phyloP scores from a whole-genome alignment of 2,797 vertebrate genomes.

The Masticophis lateralis region DNA sequence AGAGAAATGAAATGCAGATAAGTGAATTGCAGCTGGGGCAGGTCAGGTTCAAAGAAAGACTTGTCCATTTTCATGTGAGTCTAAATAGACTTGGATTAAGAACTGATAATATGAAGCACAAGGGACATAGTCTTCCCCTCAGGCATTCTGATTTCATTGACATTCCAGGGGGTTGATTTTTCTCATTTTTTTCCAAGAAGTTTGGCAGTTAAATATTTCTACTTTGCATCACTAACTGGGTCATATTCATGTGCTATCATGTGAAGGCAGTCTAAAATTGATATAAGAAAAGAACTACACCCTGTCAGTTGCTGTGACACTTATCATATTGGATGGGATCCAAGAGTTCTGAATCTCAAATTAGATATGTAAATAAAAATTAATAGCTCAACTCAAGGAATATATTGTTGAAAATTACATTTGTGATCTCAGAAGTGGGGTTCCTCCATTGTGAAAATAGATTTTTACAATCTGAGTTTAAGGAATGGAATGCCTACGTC shows the following conservation, averaged over 20 bases:
- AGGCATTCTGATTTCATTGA: conserved; percentile 41
- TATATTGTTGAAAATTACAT: background rate
- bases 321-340: background rate
- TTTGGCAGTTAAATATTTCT: conserved; percentile 7
- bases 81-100: conserved; percentile 34
- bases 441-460: background rate
- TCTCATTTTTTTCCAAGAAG: conserved; percentile 33
- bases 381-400: background rate
- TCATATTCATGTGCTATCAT: background rate
- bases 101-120: conserved; percentile 37
- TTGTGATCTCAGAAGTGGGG: background rate
- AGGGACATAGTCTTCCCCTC: conserved; percentile 30
- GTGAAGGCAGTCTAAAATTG: background rate
- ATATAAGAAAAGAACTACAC: background rate
- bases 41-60: conserved; percentile 55
- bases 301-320: background rate
- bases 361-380: background rate
- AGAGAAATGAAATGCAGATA: conserved; percentile 51
- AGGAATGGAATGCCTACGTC: background rate
- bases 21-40: conserved; percentile 52
- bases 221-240: conserved; percentile 5
- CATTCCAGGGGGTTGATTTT: background rate
- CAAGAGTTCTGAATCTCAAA: background rate
- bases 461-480: background rate
- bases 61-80: conserved; percentile 55